These are phyloP conservation scores for Pantala flavescens DNA, from an alignment of 1,140 invertebrate species.

Conservation along the genomic window DNA sequence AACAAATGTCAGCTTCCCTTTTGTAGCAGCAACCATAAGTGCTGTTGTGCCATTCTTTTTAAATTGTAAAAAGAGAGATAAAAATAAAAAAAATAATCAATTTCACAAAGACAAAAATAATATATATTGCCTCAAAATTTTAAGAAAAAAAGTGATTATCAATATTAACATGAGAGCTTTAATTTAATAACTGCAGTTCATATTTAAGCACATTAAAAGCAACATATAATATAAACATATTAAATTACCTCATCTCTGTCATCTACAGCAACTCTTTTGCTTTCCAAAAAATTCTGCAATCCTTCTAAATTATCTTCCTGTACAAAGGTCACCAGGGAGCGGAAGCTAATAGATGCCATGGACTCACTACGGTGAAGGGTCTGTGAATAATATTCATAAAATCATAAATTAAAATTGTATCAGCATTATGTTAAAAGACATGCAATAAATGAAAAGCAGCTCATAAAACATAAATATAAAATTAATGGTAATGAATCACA, in stretches of 20 bases:
- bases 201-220: not conserved
- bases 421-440: not conserved
- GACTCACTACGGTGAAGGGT: not conserved
- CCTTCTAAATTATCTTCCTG: constrained; percentile 67
- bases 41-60: constrained; percentile 84
- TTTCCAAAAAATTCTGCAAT: constrained; percentile 69
- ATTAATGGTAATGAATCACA: too few relatives aligned
- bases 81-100: constrained; percentile 8
- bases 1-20: constrained; percentile 70
- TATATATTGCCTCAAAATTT: not conserved
- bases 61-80: constrained; percentile 24
- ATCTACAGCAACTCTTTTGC: constrained; percentile 69
- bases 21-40: constrained; percentile 75
- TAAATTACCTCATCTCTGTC: constrained; percentile 76
- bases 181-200: too few relatives aligned
- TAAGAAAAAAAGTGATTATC: too few relatives aligned
- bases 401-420: not conserved
- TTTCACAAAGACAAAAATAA: not conserved
- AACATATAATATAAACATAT: constrained; percentile 13
- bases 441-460: not conserved
- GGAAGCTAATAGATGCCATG: constrained; percentile 76
- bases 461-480: too few relatives aligned
- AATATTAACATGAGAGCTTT: too few relatives aligned
- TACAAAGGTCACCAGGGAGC: constrained; percentile 65
- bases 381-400: not conserved